phyloP scores from a whole-genome alignment of 2,888 invertebrate genomes.

The Miltochrista miniata region DNA sequence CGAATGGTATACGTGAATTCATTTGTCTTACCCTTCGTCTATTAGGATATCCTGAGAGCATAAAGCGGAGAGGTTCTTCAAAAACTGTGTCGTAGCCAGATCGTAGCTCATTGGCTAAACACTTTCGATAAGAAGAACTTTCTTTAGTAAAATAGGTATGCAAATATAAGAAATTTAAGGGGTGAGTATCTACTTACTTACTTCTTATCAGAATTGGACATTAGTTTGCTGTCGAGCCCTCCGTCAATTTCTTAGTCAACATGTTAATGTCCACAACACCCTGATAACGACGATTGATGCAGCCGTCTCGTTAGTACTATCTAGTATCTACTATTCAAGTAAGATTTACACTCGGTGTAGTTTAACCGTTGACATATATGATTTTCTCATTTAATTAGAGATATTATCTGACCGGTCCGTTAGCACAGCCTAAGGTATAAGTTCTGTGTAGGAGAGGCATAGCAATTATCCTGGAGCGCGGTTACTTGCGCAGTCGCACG shows the following conservation, averaged over 20 bases:
- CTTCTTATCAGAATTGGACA: conserved; percentile 43
- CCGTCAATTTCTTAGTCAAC: conserved; percentile 43
- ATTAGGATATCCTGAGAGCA: too few species aligned
- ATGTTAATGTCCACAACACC: conserved; percentile 42
- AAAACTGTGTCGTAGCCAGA: too few species aligned
- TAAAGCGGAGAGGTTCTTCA: too few species aligned
- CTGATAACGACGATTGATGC: conserved; percentile 44
- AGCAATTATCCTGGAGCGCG: conserved; percentile 68
- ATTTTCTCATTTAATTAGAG: conserved; percentile 64
- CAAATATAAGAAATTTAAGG: too few species aligned
- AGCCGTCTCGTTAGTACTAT: conserved; percentile 41
- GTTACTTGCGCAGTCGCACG: conserved; percentile 58
- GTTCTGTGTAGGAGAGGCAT: conserved; percentile 35
- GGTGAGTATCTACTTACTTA: too few species aligned
- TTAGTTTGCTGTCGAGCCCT: conserved; percentile 23
- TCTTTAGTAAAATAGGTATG: too few species aligned
- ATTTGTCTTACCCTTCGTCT: too few species aligned
- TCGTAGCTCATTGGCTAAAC: too few species aligned
- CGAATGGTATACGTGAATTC: too few species aligned
- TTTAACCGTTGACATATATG: conserved; percentile 49
- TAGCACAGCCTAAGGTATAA: conserved; percentile 54
- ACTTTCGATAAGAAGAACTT: too few species aligned
- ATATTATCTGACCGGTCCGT: conserved; percentile 67
- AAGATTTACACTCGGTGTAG: conserved; percentile 35
- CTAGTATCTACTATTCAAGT: background rate